phyloP scores from a whole-genome alignment of 2,797 vertebrate species.

The Peromyscus attwateri region DNA sequence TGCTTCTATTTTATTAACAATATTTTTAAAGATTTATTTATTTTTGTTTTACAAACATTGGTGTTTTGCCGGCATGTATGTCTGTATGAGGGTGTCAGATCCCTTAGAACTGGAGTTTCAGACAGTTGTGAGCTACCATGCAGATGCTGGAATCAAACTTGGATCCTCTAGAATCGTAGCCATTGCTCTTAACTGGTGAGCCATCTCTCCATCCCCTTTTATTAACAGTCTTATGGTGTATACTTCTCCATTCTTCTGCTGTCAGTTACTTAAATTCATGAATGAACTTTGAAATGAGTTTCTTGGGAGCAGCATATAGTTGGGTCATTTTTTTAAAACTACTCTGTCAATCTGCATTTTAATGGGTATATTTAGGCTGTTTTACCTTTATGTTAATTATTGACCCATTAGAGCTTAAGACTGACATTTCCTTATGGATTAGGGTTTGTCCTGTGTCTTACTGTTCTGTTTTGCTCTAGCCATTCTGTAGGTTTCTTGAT shows the following conservation, averaged over 20 bases:
- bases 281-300: slow-evolving; percentile 45
- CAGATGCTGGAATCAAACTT: not conserved
- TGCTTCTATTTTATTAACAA: not conserved
- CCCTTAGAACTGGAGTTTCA: not conserved
- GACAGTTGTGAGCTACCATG: not conserved
- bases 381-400: not conserved
- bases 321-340: not conserved
- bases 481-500: not conserved
- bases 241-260: not conserved
- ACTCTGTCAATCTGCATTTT: slow-evolving; percentile 5
- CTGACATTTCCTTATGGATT: not conserved
- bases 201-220: not conserved
- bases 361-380: not conserved
- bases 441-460: not conserved
- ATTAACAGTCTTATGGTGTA: not conserved
- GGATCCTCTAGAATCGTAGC: not conserved
- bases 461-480: not conserved
- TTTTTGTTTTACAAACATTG: not conserved
- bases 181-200: not conserved
- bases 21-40: not conserved
- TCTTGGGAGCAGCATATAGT: not conserved
- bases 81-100: not conserved
- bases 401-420: not conserved
- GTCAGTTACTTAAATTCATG: not conserved
- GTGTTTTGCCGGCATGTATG: not conserved